Conservation (phyloP, 92 coral and sea anemone species). For the Diadumene lineata region DNA sequence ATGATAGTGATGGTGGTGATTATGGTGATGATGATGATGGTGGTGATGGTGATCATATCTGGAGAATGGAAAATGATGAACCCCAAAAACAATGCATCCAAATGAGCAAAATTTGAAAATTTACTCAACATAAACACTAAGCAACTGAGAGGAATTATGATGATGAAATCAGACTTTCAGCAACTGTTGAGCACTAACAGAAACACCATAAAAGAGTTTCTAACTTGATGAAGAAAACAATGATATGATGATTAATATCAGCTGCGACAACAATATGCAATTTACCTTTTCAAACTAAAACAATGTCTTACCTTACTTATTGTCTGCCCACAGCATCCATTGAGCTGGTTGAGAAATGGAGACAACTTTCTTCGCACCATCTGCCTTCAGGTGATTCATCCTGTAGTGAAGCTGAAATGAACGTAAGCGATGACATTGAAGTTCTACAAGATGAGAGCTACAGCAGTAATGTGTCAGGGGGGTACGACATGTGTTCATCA, state of each 20-base stretch:
- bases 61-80: too few relatives aligned
- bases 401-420: background rate
- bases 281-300: too few relatives aligned
- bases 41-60: background rate
- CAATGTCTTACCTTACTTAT: background rate
- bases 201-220: too few relatives aligned
- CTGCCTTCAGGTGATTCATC: background rate
- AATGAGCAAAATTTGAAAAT: too few relatives aligned
- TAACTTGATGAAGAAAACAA: background rate
- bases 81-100: too few relatives aligned
- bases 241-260: background rate
- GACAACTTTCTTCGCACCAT: conserved; percentile 10
- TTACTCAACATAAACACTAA: too few relatives aligned
- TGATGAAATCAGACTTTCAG: too few relatives aligned
- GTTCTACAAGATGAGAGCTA: conserved; percentile 40
- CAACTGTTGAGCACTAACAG: too few relatives aligned
- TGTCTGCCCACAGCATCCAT: conserved; percentile 8
- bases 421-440: conserved; percentile 55
- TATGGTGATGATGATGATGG: conserved; percentile 2
- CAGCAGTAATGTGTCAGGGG: conserved; percentile 11
- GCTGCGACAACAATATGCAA: background rate
- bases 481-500: conserved; percentile 17
- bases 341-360: conserved; percentile 7
- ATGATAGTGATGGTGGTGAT: background rate
- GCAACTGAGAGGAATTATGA: too few relatives aligned